phyloP scores from a whole-genome alignment of 2,113 vertebrate species.

The Oryzias celebensis region DNA sequence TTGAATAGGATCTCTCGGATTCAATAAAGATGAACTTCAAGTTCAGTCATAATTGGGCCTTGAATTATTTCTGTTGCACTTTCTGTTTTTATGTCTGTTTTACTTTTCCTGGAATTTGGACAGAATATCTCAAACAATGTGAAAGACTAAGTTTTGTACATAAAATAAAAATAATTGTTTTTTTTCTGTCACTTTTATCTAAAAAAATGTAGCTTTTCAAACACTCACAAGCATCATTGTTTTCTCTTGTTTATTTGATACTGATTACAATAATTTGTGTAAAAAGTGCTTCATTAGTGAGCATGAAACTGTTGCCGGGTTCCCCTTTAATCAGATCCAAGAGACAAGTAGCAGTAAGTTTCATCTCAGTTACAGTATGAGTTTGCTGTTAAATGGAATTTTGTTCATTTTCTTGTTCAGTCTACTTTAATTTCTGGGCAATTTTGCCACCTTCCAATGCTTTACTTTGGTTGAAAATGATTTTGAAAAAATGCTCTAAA shows the following conservation, averaged over 20 bases:
- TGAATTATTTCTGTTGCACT: constrained; percentile 59
- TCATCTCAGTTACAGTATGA: constrained; percentile 1
- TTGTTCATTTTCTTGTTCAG: neutral
- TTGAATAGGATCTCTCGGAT: constrained; percentile 7
- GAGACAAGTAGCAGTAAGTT: constrained; percentile 10
- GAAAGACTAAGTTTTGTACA: constrained; percentile 26
- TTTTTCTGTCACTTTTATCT: constrained; percentile 48
- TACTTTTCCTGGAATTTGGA: constrained; percentile 26
- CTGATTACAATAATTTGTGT: constrained; percentile 9
- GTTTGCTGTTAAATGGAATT: constrained; percentile 16
- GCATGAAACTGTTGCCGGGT: constrained; percentile 3
- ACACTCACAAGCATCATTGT: neutral
- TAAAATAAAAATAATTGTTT: neutral
- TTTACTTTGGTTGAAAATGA: no score
- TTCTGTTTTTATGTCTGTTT: constrained; percentile 26
- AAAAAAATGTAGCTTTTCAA: constrained; percentile 46
- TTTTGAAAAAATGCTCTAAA: no score
- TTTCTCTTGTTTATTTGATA: neutral
- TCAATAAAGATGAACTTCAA: constrained; percentile 23
- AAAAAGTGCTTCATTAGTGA: constrained; percentile 15
- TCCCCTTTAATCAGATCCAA: constrained; percentile 20
- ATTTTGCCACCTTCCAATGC: no score
- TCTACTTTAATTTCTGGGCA: neutral
- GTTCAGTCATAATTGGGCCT: constrained; percentile 52
- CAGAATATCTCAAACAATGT: constrained; percentile 34